A percentile compares a stretch with the other conserved stretches of the same genome.
Evolutionary conservation across 2,797 vertebrate genomes (phyloP).

Genomic region (Nasua narica): DNA sequence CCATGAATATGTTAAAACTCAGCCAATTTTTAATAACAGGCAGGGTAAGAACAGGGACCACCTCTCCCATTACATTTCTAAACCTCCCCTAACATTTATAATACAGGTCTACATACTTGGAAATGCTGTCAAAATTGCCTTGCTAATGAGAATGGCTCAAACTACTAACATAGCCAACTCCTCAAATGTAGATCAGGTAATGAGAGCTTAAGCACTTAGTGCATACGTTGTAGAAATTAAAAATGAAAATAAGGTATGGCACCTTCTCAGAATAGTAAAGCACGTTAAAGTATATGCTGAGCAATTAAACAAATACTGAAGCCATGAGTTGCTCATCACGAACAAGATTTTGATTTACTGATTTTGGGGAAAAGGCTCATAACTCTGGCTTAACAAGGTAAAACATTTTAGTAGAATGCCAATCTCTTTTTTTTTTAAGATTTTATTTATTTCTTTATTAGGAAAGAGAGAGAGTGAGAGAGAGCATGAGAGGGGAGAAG

Average conservation of each 20-base stretch:
- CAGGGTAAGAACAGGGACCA: background rate
- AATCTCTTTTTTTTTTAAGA: too few species aligned
- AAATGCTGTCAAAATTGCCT: slow-evolving; percentile 42
- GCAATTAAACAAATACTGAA: background rate
- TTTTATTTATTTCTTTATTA: too few species aligned
- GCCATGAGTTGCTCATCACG: background rate
- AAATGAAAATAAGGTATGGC: slow-evolving; percentile 31
- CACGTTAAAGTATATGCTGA: background rate
- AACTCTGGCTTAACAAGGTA: background rate
- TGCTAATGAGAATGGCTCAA: slow-evolving; percentile 46
- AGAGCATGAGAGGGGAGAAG: too few species aligned
- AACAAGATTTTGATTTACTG: background rate
- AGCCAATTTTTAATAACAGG: background rate
- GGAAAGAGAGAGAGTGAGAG: too few species aligned
- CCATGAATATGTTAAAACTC: background rate
- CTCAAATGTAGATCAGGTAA: slow-evolving; percentile 22
- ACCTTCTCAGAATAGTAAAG: background rate
- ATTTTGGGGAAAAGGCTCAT: background rate
- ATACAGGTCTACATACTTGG: background rate
- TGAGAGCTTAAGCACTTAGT: background rate
- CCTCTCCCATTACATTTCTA: background rate
- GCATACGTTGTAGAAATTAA: slow-evolving; percentile 23
- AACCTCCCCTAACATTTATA: background rate
- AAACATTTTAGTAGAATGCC: background rate
- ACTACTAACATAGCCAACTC: background rate